Conservation (phyloP, 2,888 invertebrate species). For the Vanessa cardui region DNA sequence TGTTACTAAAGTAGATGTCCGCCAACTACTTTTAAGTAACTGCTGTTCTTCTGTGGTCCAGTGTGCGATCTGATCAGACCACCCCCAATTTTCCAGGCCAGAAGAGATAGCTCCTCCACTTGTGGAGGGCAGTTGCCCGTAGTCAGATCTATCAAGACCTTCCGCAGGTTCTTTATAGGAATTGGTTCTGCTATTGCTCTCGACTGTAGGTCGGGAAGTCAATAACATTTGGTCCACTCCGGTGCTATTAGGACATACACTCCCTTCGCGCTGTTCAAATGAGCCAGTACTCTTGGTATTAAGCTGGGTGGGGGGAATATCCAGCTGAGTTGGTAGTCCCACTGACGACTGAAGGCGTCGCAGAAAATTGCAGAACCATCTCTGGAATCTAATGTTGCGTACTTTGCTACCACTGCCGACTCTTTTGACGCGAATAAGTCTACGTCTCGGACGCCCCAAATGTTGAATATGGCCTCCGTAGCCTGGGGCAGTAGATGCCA, state of each 20-base stretch:
- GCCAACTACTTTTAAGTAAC: not conserved
- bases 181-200: slow-evolving; percentile 1
- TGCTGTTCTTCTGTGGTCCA: not conserved
- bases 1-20: no score
- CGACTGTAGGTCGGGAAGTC: not conserved
- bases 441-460: slow-evolving; percentile 3
- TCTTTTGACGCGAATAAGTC: slow-evolving; percentile 6
- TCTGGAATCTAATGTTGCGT: slow-evolving; percentile 2
- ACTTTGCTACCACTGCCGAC: not conserved
- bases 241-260: not conserved
- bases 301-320: not conserved
- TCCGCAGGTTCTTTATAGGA: not conserved
- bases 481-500: not conserved
- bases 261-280: not conserved
- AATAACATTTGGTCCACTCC: not conserved
- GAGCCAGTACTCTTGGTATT: not conserved
- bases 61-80: not conserved
- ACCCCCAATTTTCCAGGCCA: not conserved
- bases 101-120: no score
- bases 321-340: not conserved
- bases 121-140: not conserved
- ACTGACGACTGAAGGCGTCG: not conserved
- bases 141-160: not conserved
- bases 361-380: not conserved
- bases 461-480: slow-evolving; percentile 6